Conservation (phyloP, 2,797 vertebrate genomes). For the Chelonia mydas region DNA sequence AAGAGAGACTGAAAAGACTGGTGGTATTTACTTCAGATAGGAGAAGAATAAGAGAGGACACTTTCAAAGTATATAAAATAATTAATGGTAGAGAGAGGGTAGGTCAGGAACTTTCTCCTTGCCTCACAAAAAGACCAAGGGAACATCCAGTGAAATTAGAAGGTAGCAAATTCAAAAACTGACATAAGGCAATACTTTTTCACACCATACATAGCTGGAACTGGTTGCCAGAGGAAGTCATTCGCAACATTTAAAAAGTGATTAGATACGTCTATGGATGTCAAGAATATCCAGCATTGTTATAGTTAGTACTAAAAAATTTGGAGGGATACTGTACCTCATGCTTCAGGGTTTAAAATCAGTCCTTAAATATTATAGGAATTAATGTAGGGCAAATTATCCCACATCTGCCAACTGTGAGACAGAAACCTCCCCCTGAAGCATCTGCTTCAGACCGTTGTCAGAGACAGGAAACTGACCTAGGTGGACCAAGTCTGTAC, state of each 20-base stretch:
- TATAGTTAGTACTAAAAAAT: not conserved
- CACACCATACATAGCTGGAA: not conserved
- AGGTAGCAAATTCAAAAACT: not conserved
- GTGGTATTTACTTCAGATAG: not conserved
- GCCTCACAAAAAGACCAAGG: not conserved
- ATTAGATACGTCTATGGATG: not conserved
- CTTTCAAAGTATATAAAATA: not conserved
- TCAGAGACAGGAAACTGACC: not conserved
- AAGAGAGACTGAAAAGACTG: not conserved
- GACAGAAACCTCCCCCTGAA: not conserved
- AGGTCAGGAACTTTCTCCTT: not conserved
- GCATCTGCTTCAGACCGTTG: not conserved
- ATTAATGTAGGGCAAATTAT: no score
- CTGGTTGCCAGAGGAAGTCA: not conserved
- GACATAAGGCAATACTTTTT: not conserved
- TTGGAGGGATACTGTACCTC: not conserved
- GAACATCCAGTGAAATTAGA: not conserved
- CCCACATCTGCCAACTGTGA: not conserved
- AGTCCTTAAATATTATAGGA: no score
- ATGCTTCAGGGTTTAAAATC: not conserved
- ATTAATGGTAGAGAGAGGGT: not conserved
- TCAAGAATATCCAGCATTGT: not conserved
- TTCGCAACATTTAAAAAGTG: not conserved
- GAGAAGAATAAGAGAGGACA: not conserved
- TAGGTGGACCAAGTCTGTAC: not conserved